These are phyloP conservation scores for Centrocercus urophasianus DNA, from an alignment of 2,113 vertebrate species.

Conservation along the genomic window DNA sequence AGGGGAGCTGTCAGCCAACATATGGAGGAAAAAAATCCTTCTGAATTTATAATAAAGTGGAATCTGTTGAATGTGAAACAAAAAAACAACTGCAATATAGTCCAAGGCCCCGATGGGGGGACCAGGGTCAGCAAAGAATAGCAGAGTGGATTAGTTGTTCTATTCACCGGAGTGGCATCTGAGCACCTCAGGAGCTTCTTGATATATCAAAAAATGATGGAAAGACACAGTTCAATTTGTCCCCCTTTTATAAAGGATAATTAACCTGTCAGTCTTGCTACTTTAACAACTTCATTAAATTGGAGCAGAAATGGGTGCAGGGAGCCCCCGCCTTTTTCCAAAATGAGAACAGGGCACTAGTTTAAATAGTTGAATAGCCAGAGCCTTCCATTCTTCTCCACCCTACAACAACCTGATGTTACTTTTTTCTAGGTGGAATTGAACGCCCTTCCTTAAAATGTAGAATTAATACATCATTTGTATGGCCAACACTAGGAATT, in stretches of 20 bases:
- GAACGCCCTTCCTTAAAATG: slow-evolving; percentile 79
- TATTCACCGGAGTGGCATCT: slow-evolving; percentile 85
- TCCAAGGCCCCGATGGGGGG: slow-evolving; percentile 79
- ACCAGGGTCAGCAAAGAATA: slow-evolving; percentile 79
- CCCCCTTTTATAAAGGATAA: slow-evolving; percentile 99
- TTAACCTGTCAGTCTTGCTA: slow-evolving; percentile 98
- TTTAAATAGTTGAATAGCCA: slow-evolving; percentile 40
- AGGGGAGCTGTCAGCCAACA: slow-evolving; percentile 89
- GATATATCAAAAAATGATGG: slow-evolving; percentile 94
- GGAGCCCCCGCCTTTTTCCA: slow-evolving; percentile 70
- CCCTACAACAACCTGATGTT: not conserved
- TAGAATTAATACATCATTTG: slow-evolving; percentile 59
- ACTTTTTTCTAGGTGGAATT: slow-evolving; percentile 49
- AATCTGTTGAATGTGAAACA: slow-evolving; percentile 87
- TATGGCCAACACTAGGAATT: slow-evolving; percentile 57
- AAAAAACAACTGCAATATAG: slow-evolving; percentile 80
- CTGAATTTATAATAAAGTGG: slow-evolving; percentile 87
- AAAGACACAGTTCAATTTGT: slow-evolving; percentile 99
- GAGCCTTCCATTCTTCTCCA: not conserved
- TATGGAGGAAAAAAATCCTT: slow-evolving; percentile 84
- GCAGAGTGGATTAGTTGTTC: slow-evolving; percentile 86
- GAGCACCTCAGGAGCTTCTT: slow-evolving; percentile 85
- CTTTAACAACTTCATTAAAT: slow-evolving; percentile 97
- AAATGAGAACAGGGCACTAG: slow-evolving; percentile 66
- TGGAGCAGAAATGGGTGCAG: slow-evolving; percentile 81